These are phyloP conservation scores for Diglossa cyanea DNA, from an alignment of 2,797 vertebrate genomes.

Conservation along the genomic window DNA sequence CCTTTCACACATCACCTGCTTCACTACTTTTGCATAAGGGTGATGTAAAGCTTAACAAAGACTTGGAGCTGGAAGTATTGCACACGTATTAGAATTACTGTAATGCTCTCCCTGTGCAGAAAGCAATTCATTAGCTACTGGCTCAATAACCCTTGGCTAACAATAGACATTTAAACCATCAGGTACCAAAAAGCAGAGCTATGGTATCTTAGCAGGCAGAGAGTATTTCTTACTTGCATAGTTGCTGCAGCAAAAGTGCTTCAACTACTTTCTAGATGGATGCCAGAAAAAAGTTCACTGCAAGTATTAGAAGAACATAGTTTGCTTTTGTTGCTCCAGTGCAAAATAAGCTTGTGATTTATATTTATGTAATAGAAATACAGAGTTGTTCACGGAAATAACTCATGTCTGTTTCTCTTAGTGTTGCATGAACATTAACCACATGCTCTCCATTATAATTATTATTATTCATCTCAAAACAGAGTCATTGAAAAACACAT, in stretches of 20 bases:
- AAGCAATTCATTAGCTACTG: background rate
- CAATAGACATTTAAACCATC: background rate
- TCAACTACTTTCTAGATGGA: background rate
- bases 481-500: background rate
- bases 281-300: background rate
- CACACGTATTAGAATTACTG: accelerated
- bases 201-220: background rate
- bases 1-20: background rate
- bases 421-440: background rate
- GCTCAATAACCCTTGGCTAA: background rate
- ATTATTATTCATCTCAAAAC: background rate
- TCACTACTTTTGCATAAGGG: background rate
- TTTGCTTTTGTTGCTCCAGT: background rate
- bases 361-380: background rate
- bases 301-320: background rate
- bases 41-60: background rate
- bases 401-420: background rate
- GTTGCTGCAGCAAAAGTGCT: background rate
- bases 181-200: background rate
- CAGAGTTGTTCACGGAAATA: background rate
- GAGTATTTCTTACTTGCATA: background rate
- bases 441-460: background rate
- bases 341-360: background rate
- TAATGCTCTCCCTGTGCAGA: background rate
- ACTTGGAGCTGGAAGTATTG: background rate